phyloP scores from a whole-genome alignment of 1,140 invertebrate species.

The Araneus ventricosus region DNA sequence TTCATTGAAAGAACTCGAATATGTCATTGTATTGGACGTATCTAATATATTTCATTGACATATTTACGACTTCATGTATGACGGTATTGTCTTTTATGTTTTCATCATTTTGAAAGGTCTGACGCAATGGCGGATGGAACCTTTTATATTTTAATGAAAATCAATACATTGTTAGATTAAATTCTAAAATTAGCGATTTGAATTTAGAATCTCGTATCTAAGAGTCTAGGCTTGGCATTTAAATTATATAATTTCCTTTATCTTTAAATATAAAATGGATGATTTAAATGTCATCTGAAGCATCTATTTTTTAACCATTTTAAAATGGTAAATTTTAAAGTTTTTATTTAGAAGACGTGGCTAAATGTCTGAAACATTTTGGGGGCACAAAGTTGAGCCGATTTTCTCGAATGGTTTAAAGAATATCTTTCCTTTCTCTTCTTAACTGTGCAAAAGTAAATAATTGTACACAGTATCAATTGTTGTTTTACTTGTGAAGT shows the following conservation, averaged over 20 bases:
- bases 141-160: neutral
- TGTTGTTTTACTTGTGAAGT: no score
- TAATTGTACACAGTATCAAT: no score
- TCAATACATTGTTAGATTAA: neutral
- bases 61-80: constrained; percentile 13
- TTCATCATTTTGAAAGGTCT: neutral
- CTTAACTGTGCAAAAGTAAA: no score
- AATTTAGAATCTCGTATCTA: neutral
- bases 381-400: no score
- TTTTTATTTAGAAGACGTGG: no score
- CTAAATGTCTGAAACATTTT: no score
- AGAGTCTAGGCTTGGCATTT: neutral
- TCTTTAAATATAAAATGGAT: no score
- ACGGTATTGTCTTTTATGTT: neutral
- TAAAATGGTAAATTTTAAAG: no score
- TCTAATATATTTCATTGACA: constrained; percentile 43
- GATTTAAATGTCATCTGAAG: no score
- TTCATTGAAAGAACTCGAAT: constrained; percentile 41
- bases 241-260: neutral
- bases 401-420: no score
- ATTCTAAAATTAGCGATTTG: neutral
- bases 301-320: no score
- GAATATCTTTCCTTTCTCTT: no score
- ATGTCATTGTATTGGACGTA: constrained; percentile 24
- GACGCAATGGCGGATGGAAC: neutral